phyloP scores from a whole-genome alignment of 2,113 vertebrate genomes.

The Phodopus roborovskii region DNA sequence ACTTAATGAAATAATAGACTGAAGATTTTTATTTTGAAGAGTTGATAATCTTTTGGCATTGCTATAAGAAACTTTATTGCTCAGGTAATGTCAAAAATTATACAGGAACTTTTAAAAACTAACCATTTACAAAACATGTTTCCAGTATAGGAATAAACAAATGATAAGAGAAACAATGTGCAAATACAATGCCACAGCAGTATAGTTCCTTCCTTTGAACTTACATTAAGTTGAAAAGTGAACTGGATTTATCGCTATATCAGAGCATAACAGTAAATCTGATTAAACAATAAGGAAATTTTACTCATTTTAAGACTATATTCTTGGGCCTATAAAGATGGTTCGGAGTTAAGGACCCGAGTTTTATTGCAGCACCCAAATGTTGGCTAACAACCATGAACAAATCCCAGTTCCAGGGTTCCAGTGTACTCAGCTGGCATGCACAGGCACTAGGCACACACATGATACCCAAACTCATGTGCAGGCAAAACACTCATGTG shows the following conservation, averaged over 20 bases:
- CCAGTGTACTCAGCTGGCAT: no score
- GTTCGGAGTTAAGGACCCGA: background rate
- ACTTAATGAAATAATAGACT: constrained; percentile 66
- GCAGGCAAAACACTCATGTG: background rate
- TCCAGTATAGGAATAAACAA: background rate
- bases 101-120: background rate
- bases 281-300: background rate
- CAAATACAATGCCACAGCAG: background rate
- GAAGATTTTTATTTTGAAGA: constrained; percentile 57
- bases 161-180: background rate
- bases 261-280: background rate
- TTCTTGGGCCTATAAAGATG: background rate
- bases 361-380: background rate
- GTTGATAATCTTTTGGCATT: background rate
- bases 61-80: background rate
- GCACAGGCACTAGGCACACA: background rate
- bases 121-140: constrained; percentile 37
- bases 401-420: background rate
- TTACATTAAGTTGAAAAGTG: constrained; percentile 9
- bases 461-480: background rate
- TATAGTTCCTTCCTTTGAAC: background rate
- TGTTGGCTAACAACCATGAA: background rate
- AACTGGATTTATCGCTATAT: background rate
- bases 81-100: background rate
- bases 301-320: background rate